These are phyloP conservation scores for Naja naja DNA, from an alignment of 2,113 vertebrate species.

Conservation along the genomic window DNA sequence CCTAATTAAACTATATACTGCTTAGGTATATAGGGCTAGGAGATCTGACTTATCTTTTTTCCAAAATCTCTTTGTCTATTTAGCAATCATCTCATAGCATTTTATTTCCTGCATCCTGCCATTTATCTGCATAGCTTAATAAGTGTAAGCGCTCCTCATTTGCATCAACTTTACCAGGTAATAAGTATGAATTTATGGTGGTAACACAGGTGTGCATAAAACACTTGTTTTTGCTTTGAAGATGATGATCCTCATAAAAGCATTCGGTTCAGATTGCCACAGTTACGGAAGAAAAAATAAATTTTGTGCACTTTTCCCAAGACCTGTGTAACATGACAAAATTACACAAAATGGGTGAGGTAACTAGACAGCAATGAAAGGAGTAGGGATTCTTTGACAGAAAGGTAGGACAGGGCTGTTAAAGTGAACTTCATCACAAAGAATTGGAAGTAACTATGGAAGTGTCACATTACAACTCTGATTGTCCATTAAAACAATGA, in stretches of 20 bases:
- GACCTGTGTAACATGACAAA: not conserved
- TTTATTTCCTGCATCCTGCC: not conserved
- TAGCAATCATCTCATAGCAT: not conserved
- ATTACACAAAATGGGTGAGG: not conserved
- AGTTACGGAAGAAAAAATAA: not conserved
- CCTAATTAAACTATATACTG: not conserved
- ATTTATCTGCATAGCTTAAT: not conserved
- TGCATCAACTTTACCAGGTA: not conserved
- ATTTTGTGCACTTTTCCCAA: not conserved
- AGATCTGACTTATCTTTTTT: not conserved
- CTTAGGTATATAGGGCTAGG: not conserved
- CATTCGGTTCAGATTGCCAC: not conserved
- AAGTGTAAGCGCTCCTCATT: not conserved
- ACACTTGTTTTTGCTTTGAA: not conserved
- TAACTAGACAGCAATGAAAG: not conserved
- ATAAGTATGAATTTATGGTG: not conserved
- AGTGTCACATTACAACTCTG: not conserved
- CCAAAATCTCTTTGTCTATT: not conserved
- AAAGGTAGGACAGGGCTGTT: not conserved
- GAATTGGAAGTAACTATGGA: not conserved
- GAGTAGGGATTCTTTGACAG: not conserved
- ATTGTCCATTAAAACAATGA: not conserved
- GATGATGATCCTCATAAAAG: not conserved
- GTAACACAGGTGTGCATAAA: not conserved
- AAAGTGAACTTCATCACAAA: not conserved